These are phyloP conservation scores for Hesperia comma DNA, from an alignment of 2,888 invertebrate genomes.

Conservation along the genomic window DNA sequence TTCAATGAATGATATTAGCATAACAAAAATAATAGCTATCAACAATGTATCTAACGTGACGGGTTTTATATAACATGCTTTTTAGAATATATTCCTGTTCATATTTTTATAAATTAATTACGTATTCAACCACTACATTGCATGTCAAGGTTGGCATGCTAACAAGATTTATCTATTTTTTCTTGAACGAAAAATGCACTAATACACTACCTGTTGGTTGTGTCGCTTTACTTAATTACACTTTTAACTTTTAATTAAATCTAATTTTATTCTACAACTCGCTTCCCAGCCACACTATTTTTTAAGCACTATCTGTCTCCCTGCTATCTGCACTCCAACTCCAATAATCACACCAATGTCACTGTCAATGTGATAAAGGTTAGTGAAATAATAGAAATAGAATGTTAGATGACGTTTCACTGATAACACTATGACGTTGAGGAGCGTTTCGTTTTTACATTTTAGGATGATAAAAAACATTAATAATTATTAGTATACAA, in stretches of 20 bases:
- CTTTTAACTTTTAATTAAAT: neutral
- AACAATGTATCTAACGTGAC: conserved; percentile 18
- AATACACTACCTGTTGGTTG: conserved; percentile 10
- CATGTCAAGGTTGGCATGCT: conserved; percentile 24
- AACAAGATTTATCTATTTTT: neutral
- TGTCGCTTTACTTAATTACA: neutral
- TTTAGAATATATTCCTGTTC: conserved; percentile 23
- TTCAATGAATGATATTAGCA: conserved; percentile 2
- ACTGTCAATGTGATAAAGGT: conserved; percentile 17
- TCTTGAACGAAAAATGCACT: conserved; percentile 12
- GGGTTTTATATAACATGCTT: conserved; percentile 20
- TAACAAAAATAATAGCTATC: conserved; percentile 2
- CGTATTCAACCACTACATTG: conserved; percentile 29
- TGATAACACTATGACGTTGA: conserved; percentile 3
- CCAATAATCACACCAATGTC: conserved; percentile 6
- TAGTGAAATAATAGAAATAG: no score
- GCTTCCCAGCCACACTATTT: conserved; percentile 6
- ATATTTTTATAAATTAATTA: conserved; percentile 30
- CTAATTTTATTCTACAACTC: neutral
- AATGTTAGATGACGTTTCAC: neutral
- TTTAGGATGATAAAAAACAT: no score
- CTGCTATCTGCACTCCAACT: neutral
- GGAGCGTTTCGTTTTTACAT: neutral
- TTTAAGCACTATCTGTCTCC: neutral
- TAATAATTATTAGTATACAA: no score